Percentiles rank a stretch among this genome's conserved stretches.
Conservation (phyloP, 1,140 invertebrate species). For the Zelostemma sp. region DNA sequence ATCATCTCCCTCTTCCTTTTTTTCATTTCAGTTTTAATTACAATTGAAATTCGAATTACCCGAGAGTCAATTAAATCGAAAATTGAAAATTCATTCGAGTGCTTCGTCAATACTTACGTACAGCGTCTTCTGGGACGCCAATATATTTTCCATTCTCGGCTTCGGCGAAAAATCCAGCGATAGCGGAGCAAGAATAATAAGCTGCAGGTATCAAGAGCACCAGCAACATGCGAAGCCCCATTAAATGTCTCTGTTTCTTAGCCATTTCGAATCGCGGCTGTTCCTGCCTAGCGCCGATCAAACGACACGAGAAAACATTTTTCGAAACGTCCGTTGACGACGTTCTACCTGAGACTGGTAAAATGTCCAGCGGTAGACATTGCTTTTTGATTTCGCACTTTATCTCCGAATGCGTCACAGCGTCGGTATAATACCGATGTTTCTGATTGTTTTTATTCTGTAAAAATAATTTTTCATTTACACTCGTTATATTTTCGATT, state of each 20-base stretch:
- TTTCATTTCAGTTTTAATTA: no score
- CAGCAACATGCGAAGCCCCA: conserved; percentile 56
- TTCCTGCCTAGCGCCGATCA: background rate
- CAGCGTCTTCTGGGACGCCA: background rate
- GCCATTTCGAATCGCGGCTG: conserved; percentile 47
- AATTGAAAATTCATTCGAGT: conserved; percentile 9
- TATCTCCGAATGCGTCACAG: conserved; percentile 11
- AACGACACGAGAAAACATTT: conserved; percentile 2
- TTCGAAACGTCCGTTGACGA: conserved; percentile 13
- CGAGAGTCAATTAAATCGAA: background rate
- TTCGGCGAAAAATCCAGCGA: conserved; percentile 33
- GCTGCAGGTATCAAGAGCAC: conserved; percentile 56
- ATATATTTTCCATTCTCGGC: background rate
- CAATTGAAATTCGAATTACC: background rate
- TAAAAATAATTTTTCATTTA: no score
- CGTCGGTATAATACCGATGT: conserved; percentile 17
- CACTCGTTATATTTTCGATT: no score
- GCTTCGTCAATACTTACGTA: conserved; percentile 17
- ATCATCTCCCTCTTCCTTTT: background rate
- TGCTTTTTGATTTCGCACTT: conserved; percentile 16
- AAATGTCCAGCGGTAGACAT: conserved; percentile 1
- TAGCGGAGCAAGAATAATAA: conserved; percentile 52
- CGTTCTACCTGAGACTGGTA: conserved; percentile 39
- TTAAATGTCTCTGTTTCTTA: conserved; percentile 49
- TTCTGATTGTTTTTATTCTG: no score